Conservation (phyloP, 2,113 vertebrate genomes). For the Circaetus gallicus region DNA sequence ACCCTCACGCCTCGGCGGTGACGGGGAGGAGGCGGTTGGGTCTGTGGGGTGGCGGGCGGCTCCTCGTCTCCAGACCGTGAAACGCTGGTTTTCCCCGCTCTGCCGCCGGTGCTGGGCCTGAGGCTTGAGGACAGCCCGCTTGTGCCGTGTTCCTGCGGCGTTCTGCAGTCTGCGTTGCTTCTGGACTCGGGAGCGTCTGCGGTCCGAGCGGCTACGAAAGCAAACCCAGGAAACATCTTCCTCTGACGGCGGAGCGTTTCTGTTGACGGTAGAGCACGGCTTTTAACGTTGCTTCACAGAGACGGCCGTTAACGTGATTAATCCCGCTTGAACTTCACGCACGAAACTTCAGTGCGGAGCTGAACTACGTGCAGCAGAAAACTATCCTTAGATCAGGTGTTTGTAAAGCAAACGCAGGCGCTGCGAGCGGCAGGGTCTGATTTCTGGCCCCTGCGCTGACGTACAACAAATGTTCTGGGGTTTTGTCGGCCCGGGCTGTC, state of each 20-base stretch:
- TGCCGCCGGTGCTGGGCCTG: background rate
- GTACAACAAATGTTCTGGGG: accelerated
- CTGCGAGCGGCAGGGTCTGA: background rate
- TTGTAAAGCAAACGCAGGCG: accelerated
- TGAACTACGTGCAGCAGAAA: accelerated
- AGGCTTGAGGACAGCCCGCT: background rate
- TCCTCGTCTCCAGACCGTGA: accelerated
- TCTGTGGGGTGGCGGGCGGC: background rate
- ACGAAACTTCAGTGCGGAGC: background rate
- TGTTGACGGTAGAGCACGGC: accelerated
- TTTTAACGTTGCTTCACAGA: accelerated
- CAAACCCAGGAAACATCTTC: background rate
- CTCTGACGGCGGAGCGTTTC: background rate
- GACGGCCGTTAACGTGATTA: accelerated
- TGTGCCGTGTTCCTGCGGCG: background rate
- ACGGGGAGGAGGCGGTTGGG: background rate
- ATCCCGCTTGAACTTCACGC: accelerated
- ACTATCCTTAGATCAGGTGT: accelerated
- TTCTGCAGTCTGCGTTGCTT: accelerated
- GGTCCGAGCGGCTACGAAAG: background rate
- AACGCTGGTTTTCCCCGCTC: no score
- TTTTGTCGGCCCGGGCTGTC: background rate
- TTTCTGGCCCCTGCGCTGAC: no score
- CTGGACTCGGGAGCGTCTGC: background rate
- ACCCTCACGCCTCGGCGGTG: background rate